These are phyloP conservation scores for Scatophagus argus DNA, from an alignment of 2,113 vertebrate genomes.

Conservation along the genomic window DNA sequence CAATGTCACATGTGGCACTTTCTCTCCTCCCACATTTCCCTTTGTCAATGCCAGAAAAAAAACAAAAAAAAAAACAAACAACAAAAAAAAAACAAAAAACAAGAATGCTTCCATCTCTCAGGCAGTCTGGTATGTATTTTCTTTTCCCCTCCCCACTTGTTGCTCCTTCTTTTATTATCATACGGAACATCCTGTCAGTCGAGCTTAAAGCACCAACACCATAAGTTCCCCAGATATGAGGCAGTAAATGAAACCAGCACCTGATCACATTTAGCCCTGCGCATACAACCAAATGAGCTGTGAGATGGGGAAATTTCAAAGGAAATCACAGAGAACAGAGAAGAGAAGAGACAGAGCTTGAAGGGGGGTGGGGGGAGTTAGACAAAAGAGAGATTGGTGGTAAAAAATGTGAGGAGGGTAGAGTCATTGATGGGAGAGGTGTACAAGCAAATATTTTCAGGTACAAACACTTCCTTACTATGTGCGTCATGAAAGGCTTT, in stretches of 20 bases:
- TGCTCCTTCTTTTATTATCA: neutral
- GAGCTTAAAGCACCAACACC: neutral
- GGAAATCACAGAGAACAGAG: neutral
- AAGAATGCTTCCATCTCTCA: constrained; percentile 4
- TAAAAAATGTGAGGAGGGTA: neutral
- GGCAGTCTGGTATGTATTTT: neutral
- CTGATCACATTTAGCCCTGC: constrained; percentile 20
- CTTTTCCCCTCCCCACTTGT: neutral
- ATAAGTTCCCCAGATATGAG: neutral
- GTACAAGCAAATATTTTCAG: neutral
- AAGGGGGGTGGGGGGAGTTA: neutral
- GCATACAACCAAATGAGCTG: constrained; percentile 19
- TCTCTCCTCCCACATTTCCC: constrained; percentile 29
- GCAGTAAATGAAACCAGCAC: constrained; percentile 5
- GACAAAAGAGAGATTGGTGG: neutral
- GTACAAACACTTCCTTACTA: neutral
- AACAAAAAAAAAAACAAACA: too few species aligned
- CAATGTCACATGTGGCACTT: constrained; percentile 10
- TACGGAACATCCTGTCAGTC: neutral
- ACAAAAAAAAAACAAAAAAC: too few species aligned
- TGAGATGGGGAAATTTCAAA: constrained; percentile 3
- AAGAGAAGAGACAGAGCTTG: neutral
- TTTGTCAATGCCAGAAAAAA: constrained; percentile 4
- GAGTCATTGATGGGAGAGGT: neutral
- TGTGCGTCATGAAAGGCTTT: neutral